Evolutionary conservation across 2,113 vertebrate genomes (phyloP).

Genomic region (Periophthalmodon schlosseri): DNA sequence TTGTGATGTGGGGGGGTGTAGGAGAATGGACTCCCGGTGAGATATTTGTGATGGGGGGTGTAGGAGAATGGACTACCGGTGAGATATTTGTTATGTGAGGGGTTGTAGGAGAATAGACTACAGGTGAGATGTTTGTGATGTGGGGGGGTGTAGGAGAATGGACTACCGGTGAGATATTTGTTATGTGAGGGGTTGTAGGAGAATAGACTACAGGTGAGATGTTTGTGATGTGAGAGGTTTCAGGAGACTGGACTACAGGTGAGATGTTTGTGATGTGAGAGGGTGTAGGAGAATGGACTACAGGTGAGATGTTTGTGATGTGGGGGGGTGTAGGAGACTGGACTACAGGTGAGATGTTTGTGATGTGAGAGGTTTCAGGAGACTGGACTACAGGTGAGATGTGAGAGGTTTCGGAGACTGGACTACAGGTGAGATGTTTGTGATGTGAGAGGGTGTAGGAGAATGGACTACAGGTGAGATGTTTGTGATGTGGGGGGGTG

Average conservation of each 20-base stretch:
- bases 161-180: no score
- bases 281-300: no score
- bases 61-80: neutral
- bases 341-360: constrained; percentile 56
- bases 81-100: no score
- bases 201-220: constrained; percentile 54
- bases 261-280: no score
- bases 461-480: neutral
- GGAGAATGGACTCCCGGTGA: constrained; percentile 44
- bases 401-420: constrained; percentile 11
- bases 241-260: constrained; percentile 1
- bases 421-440: constrained; percentile 56
- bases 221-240: constrained; percentile 60
- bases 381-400: neutral
- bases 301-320: no score
- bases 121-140: constrained; percentile 56
- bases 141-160: constrained; percentile 48
- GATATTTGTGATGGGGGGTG: constrained; percentile 59
- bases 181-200: neutral
- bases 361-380: constrained; percentile 55
- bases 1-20: neutral
- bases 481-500: no score
- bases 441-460: constrained; percentile 56
- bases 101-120: constrained; percentile 29
- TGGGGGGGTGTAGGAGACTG: constrained; percentile 12